These are phyloP conservation scores for Oreortyx pictus DNA, from an alignment of 2,797 vertebrate genomes.

Conservation along the genomic window DNA sequence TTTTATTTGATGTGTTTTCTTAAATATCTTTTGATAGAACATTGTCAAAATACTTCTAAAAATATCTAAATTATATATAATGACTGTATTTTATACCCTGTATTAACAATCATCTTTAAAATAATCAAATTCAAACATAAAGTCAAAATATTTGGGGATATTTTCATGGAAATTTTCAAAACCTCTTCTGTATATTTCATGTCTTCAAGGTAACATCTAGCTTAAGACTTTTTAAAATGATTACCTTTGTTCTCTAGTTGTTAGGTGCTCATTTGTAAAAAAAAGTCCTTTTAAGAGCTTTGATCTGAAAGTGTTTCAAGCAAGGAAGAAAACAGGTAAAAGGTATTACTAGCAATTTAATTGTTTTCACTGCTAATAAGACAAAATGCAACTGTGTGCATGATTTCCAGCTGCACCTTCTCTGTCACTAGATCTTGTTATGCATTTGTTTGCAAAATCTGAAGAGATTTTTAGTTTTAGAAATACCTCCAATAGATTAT, in stretches of 20 bases:
- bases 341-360: not conserved
- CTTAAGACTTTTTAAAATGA: not conserved
- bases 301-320: not conserved
- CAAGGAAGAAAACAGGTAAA: not conserved
- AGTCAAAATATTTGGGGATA: not conserved
- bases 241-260: not conserved
- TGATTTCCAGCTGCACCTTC: not conserved
- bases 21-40: not conserved
- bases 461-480: not conserved
- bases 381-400: not conserved
- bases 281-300: not conserved
- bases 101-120: accelerated
- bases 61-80: not conserved
- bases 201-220: not conserved
- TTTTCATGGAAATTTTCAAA: not conserved
- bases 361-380: not conserved
- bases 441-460: accelerated
- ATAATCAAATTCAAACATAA: not conserved
- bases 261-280: not conserved
- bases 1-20: not conserved
- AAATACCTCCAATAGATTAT: not conserved
- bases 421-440: not conserved
- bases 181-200: not conserved
- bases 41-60: not conserved
- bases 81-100: not conserved